Conservation (phyloP, 2,888 invertebrate genomes). For the Eumerus sabulonum region DNA sequence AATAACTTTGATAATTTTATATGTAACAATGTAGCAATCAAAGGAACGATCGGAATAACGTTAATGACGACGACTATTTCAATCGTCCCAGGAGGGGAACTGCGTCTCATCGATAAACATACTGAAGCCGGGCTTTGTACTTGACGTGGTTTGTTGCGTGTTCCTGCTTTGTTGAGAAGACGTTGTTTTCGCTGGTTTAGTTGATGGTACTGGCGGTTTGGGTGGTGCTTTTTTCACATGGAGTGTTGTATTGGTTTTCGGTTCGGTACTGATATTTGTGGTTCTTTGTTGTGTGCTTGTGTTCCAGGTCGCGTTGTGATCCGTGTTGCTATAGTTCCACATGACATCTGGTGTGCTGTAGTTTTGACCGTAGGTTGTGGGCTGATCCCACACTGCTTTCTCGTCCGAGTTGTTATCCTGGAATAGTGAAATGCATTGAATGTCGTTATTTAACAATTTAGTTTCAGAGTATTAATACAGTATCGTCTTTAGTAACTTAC, state of each 20-base stretch:
- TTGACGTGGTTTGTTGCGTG: slow-evolving; percentile 72
- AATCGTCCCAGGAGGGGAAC: slow-evolving; percentile 85
- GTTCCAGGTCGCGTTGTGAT: slow-evolving; percentile 51
- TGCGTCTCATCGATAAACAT: slow-evolving; percentile 82
- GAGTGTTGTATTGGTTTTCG: slow-evolving; percentile 59
- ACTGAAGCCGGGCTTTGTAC: slow-evolving; percentile 76
- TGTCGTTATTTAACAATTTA: not conserved
- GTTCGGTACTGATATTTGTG: slow-evolving; percentile 13
- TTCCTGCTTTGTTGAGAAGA: slow-evolving; percentile 71
- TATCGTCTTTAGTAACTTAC: too few species aligned
- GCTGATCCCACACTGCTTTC: slow-evolving; percentile 79
- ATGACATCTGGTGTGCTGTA: slow-evolving; percentile 64
- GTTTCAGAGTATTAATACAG: too few species aligned
- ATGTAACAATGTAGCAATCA: slow-evolving; percentile 62
- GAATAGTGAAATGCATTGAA: not conserved
- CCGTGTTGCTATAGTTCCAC: slow-evolving; percentile 58
- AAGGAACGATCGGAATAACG: slow-evolving; percentile 52
- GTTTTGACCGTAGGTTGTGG: slow-evolving; percentile 73
- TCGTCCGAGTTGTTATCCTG: slow-evolving; percentile 77
- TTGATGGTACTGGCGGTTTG: slow-evolving; percentile 69
- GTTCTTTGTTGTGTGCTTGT: slow-evolving; percentile 51
- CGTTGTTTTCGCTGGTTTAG: slow-evolving; percentile 71
- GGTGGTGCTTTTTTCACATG: slow-evolving; percentile 64
- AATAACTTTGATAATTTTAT: slow-evolving; percentile 66
- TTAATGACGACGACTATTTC: slow-evolving; percentile 73